Conservation (phyloP, 2,888 invertebrate species). For the Epistrophe eligans region DNA sequence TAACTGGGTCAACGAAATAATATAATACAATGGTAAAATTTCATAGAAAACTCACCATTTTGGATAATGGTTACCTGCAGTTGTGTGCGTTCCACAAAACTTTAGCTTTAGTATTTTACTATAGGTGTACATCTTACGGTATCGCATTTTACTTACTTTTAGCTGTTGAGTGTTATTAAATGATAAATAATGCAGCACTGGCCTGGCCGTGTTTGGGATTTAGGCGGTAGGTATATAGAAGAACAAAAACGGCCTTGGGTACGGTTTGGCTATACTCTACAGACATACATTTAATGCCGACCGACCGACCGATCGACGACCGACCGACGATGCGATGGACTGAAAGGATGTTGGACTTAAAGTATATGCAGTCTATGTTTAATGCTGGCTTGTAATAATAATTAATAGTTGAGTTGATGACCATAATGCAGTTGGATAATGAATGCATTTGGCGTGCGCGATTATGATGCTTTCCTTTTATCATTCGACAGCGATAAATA, state of each 20-base stretch:
- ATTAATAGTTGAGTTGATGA: slow-evolving; percentile 17
- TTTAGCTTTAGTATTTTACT: not conserved
- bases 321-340: not conserved
- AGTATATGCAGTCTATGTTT: not conserved
- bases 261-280: not conserved
- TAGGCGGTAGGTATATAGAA: slow-evolving; percentile 13
- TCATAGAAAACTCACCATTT: slow-evolving; percentile 28
- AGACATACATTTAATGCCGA: slow-evolving; percentile 19
- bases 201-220: slow-evolving; percentile 9
- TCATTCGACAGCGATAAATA: not conserved
- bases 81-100: slow-evolving; percentile 1
- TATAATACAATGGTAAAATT: not conserved
- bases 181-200: slow-evolving; percentile 26
- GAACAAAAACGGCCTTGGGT: slow-evolving; percentile 30
- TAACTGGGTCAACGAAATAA: slow-evolving; percentile 41
- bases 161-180: slow-evolving; percentile 26
- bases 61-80: not conserved
- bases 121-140: slow-evolving; percentile 1
- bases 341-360: not conserved
- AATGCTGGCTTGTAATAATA: slow-evolving; percentile 1
- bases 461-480: not conserved
- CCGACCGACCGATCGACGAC: not conserved
- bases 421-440: slow-evolving; percentile 13
- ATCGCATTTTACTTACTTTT: slow-evolving; percentile 3
- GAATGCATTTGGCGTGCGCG: slow-evolving; percentile 12